A percentile compares a stretch with the other conserved stretches of the same genome.
Conservation (phyloP, 2,888 invertebrate species). For the Plebejus argus region DNA sequence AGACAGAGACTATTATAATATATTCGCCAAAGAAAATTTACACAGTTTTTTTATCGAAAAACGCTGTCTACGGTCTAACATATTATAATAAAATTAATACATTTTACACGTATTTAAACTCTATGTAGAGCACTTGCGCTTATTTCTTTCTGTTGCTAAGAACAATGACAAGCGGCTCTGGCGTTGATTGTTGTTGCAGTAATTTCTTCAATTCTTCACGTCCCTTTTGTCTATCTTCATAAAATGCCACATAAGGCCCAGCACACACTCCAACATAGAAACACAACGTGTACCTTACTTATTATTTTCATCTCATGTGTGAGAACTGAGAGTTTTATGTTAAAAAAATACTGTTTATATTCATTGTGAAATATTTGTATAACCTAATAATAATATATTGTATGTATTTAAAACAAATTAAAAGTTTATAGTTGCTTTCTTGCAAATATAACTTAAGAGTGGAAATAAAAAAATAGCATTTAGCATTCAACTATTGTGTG, state of each 20-base stretch:
- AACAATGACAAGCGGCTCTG: neutral
- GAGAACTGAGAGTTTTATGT: no score
- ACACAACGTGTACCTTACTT: neutral
- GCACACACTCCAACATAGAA: neutral
- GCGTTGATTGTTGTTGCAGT: neutral
- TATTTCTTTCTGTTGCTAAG: neutral
- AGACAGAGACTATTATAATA: no score
- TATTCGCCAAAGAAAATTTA: no score
- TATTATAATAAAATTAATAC: no score
- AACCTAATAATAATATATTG: neutral
- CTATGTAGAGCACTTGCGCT: neutral
- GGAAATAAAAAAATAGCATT: no score
- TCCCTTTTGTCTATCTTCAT: slow-evolving; percentile 4
- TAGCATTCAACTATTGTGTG: neutral
- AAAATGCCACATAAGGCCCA: neutral
- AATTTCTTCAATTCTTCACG: slow-evolving; percentile 5
- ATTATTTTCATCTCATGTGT: neutral
- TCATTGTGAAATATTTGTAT: neutral
- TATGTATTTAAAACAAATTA: neutral
- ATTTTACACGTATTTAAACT: neutral
- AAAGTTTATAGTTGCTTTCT: neutral
- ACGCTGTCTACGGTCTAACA: no score
- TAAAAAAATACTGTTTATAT: no score
- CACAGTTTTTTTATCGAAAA: no score
- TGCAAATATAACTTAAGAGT: neutral